Percentiles rank a stretch among this genome's conserved stretches.
Conservation (phyloP, 2,113 vertebrate genomes). For the Mellivora capensis region DNA sequence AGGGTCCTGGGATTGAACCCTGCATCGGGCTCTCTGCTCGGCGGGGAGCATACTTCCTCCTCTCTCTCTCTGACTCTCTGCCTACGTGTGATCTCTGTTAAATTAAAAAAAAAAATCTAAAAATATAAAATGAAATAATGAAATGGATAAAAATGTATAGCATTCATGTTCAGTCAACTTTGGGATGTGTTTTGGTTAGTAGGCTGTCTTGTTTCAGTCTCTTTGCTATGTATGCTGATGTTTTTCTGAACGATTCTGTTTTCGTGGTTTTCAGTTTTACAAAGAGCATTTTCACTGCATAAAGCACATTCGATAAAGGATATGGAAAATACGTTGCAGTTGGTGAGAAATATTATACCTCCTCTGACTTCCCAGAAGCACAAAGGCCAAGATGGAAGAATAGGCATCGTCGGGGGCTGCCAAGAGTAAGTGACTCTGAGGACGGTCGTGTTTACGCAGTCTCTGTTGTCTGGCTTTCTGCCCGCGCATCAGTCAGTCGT, state of each 20-base stretch:
- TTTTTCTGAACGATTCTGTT: neutral
- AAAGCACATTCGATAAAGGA: slow-evolving; percentile 79
- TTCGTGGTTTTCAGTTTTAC: slow-evolving; percentile 86
- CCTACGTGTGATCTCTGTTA: too few species aligned
- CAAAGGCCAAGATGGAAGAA: slow-evolving; percentile 96
- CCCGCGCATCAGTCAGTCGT: neutral
- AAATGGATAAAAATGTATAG: neutral
- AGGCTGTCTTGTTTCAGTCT: neutral
- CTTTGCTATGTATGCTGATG: neutral
- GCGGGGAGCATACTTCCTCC: too few species aligned
- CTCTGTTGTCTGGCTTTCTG: neutral
- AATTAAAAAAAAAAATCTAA: too few species aligned
- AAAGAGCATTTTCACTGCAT: slow-evolving; percentile 86
- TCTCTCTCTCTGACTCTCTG: too few species aligned
- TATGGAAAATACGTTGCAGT: slow-evolving; percentile 89
- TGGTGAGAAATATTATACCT: slow-evolving; percentile 91
- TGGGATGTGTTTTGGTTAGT: neutral
- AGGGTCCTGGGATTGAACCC: too few species aligned
- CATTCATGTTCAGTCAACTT: neutral
- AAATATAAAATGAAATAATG: too few species aligned
- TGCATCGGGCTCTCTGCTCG: too few species aligned
- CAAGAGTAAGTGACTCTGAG: slow-evolving; percentile 89
- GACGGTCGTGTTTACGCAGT: fast-evolving
- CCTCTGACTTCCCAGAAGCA: slow-evolving; percentile 90
- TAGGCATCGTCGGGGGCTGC: slow-evolving; percentile 95